Evolutionary conservation across 2,888 invertebrate genomes (phyloP), one percentile per base, ranked within the genome.

Genomic region (Alsophila aescularia): DNA sequence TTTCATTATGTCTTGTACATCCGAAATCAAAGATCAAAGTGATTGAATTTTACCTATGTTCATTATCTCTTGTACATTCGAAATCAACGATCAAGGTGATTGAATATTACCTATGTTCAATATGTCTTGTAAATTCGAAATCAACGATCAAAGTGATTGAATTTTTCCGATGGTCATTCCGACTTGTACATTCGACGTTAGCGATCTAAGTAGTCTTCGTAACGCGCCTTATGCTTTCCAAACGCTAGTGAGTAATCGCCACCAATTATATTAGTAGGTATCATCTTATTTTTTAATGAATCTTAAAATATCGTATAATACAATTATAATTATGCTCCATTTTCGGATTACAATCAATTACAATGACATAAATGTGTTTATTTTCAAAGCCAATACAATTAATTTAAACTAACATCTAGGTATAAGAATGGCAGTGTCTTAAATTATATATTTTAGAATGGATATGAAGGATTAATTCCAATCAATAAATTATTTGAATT

Each of bases 351-450:
- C 24, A 39, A 37, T 21, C 39, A 49, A 37, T 37, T 34, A 54
- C 39, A 39, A 29, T 18, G 2, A 48, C 42, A 32, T 37, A 55
- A 44, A 29, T n/a, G 15, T 35, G 16, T 27, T 29, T 50, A 39
- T 40, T 24, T 50, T 41, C 41, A 55, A 63, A 51, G 34, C 47
- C 49, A 49, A 43, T 49, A 18, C 18, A 50, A 42, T 16, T 51
- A 59, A 50, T 44, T 51, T 37, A 47, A 52, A 45, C 10, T 36
- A 52, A 49, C 37, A 15, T 40, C 47, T 37, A 39, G 51, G 24
- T 58, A 43, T 54, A 60, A 35, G 18, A 53, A 62, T 64, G 64
- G 64, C 64, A 64, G 64, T 64, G 64, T 58, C 43, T 64, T 53
- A 41, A 49, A 58, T 47, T 49, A 44, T 34, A 44, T 34, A 57